A percentile compares a stretch with the other conserved stretches of the same genome.
phyloP scores from a whole-genome alignment of 2,888 invertebrate species.

The Drosophila prolongata region DNA sequence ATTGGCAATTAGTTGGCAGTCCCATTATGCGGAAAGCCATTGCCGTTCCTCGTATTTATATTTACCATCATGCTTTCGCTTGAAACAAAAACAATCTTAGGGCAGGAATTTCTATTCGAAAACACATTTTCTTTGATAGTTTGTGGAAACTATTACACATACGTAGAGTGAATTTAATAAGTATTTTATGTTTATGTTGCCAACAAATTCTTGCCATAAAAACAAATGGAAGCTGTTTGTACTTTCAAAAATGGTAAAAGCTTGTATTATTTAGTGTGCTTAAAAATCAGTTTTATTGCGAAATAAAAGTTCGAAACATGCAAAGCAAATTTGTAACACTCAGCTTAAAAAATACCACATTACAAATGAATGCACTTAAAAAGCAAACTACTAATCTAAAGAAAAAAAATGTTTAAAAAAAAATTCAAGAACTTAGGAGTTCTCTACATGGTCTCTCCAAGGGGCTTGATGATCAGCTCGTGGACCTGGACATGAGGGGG shows the following conservation, averaged over 20 bases:
- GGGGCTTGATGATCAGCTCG: conserved; percentile 75
- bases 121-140: background rate
- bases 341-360: too few species aligned
- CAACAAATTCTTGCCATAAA: too few species aligned
- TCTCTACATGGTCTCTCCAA: conserved; percentile 65
- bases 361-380: too few species aligned
- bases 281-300: background rate
- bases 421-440: background rate
- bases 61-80: conserved; percentile 10
- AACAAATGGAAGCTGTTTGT: too few species aligned
- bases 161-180: too few species aligned
- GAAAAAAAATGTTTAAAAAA: background rate
- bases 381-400: conserved; percentile 10
- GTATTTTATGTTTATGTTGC: too few species aligned
- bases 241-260: too few species aligned
- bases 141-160: too few species aligned
- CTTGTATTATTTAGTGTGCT: background rate
- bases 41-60: conserved; percentile 15
- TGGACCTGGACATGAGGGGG: conserved; percentile 77
- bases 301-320: too few species aligned
- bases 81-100: conserved; percentile 11
- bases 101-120: conserved; percentile 14
- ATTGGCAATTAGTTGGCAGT: conserved; percentile 57
- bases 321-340: too few species aligned
- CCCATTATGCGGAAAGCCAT: conserved; percentile 44